Evolutionary conservation across 2,797 vertebrate species (phyloP).

Genomic region (Gymnothorax reevesii): DNA sequence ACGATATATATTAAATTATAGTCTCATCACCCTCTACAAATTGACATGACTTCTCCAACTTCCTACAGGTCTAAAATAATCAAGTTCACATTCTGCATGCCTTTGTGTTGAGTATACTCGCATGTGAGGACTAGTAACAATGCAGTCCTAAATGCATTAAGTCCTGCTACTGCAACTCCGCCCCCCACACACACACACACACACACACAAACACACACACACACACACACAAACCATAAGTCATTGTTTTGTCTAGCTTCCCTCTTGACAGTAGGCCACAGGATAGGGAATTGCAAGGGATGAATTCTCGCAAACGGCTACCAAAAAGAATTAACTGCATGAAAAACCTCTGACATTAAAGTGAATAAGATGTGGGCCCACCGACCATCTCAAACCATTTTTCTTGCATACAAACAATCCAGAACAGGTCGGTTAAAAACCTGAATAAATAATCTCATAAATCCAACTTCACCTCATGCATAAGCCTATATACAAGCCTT

Average conservation of each 20-base stretch:
- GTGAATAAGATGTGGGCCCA: neutral
- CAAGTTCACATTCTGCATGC: neutral
- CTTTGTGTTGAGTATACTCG: neutral
- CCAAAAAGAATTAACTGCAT: neutral
- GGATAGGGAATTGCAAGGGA: neutral
- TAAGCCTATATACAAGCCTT: neutral
- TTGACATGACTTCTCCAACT: neutral
- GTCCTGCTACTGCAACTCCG: neutral
- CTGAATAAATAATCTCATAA: neutral
- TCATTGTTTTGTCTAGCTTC: neutral
- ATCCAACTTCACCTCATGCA: conserved; percentile 7
- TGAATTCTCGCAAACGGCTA: conserved; percentile 13
- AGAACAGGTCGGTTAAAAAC: neutral
- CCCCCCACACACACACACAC: neutral
- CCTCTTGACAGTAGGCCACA: conserved; percentile 7
- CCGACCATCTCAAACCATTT: neutral
- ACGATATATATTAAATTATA: neutral
- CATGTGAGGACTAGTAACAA: neutral
- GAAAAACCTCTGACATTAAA: neutral
- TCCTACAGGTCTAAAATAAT: neutral
- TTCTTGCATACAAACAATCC: neutral
- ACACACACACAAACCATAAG: neutral
- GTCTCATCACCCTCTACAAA: neutral
- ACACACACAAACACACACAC: no score
- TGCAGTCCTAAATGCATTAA: neutral